Conservation (phyloP, 2,797 vertebrate genomes). For the Muraenolepis orangiensis region DNA sequence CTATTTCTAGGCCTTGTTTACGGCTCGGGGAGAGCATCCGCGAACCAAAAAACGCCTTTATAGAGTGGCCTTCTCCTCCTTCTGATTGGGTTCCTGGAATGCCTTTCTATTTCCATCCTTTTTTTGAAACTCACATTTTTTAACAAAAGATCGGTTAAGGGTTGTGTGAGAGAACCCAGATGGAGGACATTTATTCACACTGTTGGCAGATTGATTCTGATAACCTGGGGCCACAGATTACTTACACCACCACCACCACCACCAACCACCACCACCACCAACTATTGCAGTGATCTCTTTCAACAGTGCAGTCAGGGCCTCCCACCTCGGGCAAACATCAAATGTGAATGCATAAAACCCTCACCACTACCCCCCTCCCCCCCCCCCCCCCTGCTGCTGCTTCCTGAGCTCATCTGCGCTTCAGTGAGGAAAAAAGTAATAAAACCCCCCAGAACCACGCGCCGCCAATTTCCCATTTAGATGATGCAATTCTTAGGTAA, state of each 20-base stretch:
- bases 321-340: constrained; percentile 60
- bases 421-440: constrained; percentile 42
- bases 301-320: constrained; percentile 52
- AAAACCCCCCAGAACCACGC: constrained; percentile 55
- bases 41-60: too few relatives aligned
- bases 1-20: not conserved
- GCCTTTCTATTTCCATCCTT: too few relatives aligned
- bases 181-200: constrained; percentile 25
- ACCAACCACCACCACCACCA: constrained; percentile 34
- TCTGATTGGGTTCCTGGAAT: too few relatives aligned
- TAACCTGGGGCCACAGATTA: constrained; percentile 35
- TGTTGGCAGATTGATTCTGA: constrained; percentile 38
- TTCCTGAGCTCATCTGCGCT: constrained; percentile 44
- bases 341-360: constrained; percentile 53
- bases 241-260: constrained; percentile 33
- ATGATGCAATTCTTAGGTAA: constrained; percentile 63
- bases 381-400: too few relatives aligned
- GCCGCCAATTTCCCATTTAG: constrained; percentile 54
- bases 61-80: too few relatives aligned
- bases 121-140: too few relatives aligned
- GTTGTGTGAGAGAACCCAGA: constrained; percentile 10
- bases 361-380: constrained; percentile 49
- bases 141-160: too few relatives aligned
- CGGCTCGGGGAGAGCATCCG: not conserved
- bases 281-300: constrained; percentile 50